Percentiles rank a stretch among this genome's conserved stretches.
Conservation (phyloP, 2,888 invertebrate genomes). For the Hirtodrosophila trivittata region DNA sequence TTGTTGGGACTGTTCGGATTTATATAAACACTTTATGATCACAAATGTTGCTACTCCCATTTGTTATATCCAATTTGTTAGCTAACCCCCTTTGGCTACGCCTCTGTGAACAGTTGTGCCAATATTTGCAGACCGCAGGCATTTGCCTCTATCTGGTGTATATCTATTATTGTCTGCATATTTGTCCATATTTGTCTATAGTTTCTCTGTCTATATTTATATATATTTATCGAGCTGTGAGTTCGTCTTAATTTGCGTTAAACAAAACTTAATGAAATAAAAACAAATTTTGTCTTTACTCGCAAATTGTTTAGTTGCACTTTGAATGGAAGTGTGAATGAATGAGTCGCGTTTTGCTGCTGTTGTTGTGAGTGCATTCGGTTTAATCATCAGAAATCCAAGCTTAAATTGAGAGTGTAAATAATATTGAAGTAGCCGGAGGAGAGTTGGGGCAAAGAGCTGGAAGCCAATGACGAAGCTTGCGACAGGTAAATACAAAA, state of each 20-base stretch:
- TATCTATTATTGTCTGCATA: not conserved
- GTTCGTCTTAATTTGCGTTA: constrained; percentile 7
- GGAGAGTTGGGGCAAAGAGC: not conserved
- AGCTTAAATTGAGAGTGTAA: not conserved
- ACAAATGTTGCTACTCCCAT: no score
- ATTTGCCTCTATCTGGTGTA: not conserved
- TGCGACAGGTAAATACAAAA: not conserved
- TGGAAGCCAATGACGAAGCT: not conserved
- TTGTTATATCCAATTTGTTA: no score
- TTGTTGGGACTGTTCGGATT: no score
- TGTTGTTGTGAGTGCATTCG: constrained; percentile 22
- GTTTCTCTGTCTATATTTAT: constrained; percentile 2
- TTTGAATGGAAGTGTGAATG: constrained; percentile 64
- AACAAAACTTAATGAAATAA: constrained; percentile 34
- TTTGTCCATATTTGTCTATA: not conserved
- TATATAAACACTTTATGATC: no score
- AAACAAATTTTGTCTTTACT: constrained; percentile 34
- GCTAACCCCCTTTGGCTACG: not conserved
- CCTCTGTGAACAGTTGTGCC: constrained; percentile 24
- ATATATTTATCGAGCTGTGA: not conserved
- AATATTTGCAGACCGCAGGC: constrained; percentile 36
- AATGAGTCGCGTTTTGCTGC: constrained; percentile 49
- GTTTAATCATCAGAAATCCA: constrained; percentile 36
- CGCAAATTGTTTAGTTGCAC: constrained; percentile 53
- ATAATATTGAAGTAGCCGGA: not conserved